Base-by-base conservation (phyloP, 2,888 invertebrate genomes). In the Pardosa pseudoannulata region DNA sequence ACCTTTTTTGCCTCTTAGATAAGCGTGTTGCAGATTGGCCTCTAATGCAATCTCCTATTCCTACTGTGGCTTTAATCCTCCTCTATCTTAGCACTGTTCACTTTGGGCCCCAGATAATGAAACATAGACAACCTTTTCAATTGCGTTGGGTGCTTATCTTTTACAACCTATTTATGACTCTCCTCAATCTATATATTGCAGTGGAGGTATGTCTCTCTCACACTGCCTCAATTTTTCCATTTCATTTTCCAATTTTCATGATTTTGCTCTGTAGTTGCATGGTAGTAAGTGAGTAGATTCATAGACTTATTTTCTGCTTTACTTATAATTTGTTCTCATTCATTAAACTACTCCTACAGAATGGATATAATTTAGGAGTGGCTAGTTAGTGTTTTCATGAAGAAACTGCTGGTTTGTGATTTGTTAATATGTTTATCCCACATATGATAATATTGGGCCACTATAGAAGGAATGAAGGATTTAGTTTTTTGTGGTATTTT, bases 131-230 rank as follows among this genome's bases (percentile, higher is more conserved):
- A 90, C 95, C 97, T 0, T 95, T 96, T 90, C 93, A 95, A 89
- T 92, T 98, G 68, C 95, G 94, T 27, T 94, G 94, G 93, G 91
- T 95, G 0, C 93, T 98, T 88, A 94, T 98, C 79, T 94, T 95
- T 1, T 97, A 98, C 91, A 98, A 98, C 92, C 92, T 97, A 88
- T 93, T 94, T 0, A 95, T 97, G 95, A 96, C 96, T 1, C 92
- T 92, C 0, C 92, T 98, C 70, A 98, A 97, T 91, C 94, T 94
- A 2, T 96, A 96, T 90, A 98, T 98, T 91, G 95, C 95, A 75
- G 91, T 94, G 87, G 95, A 97, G 93, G 95, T 95, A 91, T 90
- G 90, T 88, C 73, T 70, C 50, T 68, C 68, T 19, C 62, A 62
- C 74, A 62, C 74, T 75, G 68, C 79, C 73, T 41, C 56, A 19